A percentile compares a stretch with the other conserved stretches of the same genome.
Evolutionary conservation across 2,113 vertebrate genomes (phyloP).

Genomic region (Turdus rufiventris): DNA sequence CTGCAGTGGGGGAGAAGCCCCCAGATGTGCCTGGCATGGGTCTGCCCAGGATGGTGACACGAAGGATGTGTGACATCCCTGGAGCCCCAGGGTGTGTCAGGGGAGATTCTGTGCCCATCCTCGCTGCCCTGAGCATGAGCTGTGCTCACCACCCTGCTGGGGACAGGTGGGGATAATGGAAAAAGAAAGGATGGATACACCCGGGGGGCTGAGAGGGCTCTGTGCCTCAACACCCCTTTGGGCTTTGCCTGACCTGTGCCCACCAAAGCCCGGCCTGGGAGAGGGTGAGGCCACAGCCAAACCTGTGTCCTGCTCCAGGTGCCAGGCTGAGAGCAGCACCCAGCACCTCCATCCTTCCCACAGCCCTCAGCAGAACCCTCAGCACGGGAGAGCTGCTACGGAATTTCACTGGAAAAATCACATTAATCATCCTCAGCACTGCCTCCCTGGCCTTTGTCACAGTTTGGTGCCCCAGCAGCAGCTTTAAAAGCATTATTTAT

Average conservation of each 20-base stretch:
- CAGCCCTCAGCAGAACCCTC: neutral
- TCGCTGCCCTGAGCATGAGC: neutral
- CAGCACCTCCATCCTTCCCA: fast-evolving
- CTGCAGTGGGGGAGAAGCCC: fast-evolving
- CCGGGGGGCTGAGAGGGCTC: neutral
- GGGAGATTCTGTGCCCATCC: fast-evolving
- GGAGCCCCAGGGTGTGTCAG: neutral
- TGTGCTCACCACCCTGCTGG: neutral
- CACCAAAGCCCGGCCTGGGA: neutral
- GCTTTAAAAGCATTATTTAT: slow-evolving; percentile 38
- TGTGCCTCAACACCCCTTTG: neutral
- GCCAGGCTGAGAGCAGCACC: fast-evolving
- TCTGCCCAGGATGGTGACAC: fast-evolving
- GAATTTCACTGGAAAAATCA: neutral
- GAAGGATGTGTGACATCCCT: neutral
- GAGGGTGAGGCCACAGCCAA: neutral
- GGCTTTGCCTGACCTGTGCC: neutral
- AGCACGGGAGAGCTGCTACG: neutral
- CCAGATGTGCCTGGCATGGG: neutral
- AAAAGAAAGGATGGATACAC: neutral
- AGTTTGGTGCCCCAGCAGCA: neutral
- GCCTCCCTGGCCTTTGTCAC: slow-evolving; percentile 1
- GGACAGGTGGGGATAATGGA: fast-evolving
- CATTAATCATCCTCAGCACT: neutral
- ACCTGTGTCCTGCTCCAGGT: neutral